These are phyloP conservation scores for Xestobium rufovillosum DNA, from an alignment of 2,888 invertebrate genomes.

Conservation along the genomic window DNA sequence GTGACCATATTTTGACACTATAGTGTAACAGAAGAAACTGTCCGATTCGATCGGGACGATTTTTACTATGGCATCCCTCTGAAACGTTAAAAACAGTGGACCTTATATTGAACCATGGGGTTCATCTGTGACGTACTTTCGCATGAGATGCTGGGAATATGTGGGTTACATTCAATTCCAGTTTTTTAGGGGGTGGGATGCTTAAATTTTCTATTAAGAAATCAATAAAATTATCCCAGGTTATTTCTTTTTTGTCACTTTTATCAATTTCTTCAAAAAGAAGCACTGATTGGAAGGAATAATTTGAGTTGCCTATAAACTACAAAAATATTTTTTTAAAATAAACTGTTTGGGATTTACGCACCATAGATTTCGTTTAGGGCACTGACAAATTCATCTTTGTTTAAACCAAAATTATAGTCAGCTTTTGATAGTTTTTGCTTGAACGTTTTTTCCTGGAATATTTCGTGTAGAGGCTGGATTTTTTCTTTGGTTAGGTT, in stretches of 20 bases:
- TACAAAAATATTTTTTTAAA: conserved; percentile 5
- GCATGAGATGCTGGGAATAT: conserved; percentile 32
- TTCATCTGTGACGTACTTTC: conserved; percentile 26
- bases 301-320: conserved; percentile 31
- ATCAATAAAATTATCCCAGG: conserved; percentile 40
- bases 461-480: conserved; percentile 25
- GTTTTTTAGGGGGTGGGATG: conserved; percentile 18
- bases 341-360: background rate
- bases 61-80: conserved; percentile 54
- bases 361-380: conserved; percentile 36
- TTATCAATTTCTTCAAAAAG: conserved; percentile 36
- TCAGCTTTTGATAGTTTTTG: conserved; percentile 8
- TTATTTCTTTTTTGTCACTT: conserved; percentile 27
- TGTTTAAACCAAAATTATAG: conserved; percentile 28
- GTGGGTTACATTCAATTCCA: conserved; percentile 25
- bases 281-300: conserved; percentile 32
- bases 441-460: conserved; percentile 22
- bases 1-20: conserved; percentile 51
- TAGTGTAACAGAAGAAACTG: conserved; percentile 54
- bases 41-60: conserved; percentile 50
- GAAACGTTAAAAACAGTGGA: conserved; percentile 13
- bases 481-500: conserved; percentile 28
- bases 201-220: conserved; percentile 34
- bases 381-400: conserved; percentile 36
- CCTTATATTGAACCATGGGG: background rate